A percentile compares a stretch with the other conserved stretches of the same genome.
Conservation (phyloP, 2,113 vertebrate genomes). For the Tragelaphus strepsiceros region DNA sequence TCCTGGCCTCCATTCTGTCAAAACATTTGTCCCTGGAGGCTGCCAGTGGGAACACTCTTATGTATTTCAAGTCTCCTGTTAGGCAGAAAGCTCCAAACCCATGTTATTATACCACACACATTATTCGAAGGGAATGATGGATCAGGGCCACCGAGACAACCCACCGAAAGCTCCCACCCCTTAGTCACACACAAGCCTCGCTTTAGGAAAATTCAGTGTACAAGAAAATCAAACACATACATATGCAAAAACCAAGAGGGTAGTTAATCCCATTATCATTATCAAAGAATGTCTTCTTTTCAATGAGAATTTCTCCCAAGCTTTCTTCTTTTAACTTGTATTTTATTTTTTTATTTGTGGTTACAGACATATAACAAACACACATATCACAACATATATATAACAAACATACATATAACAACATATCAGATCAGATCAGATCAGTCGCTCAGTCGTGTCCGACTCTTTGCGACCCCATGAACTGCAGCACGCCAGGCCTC, state of each 20-base stretch:
- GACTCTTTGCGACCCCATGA: too few relatives aligned
- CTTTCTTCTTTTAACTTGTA: not conserved
- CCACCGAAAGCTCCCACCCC: not conserved
- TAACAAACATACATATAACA: not conserved
- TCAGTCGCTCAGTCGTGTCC: too few relatives aligned
- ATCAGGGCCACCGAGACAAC: fast-evolving
- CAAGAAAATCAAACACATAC: not conserved
- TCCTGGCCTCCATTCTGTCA: not conserved
- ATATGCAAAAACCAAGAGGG: not conserved
- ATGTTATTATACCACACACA: too few relatives aligned
- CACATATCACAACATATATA: not conserved
- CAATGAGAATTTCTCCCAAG: not conserved
- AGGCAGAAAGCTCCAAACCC: not conserved
- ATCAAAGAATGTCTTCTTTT: not conserved
- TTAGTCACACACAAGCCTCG: not conserved
- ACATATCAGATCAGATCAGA: too few relatives aligned
- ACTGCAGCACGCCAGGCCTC: too few relatives aligned
- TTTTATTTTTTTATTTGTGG: not conserved
- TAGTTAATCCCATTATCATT: not conserved
- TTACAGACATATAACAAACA: not conserved
- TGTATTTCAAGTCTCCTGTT: not conserved
- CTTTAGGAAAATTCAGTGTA: not conserved
- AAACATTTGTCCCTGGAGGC: not conserved
- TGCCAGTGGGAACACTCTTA: not conserved
- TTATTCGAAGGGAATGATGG: not conserved